Conservation (phyloP, 1,140 invertebrate species). For the Diorhabda sublineata region DNA sequence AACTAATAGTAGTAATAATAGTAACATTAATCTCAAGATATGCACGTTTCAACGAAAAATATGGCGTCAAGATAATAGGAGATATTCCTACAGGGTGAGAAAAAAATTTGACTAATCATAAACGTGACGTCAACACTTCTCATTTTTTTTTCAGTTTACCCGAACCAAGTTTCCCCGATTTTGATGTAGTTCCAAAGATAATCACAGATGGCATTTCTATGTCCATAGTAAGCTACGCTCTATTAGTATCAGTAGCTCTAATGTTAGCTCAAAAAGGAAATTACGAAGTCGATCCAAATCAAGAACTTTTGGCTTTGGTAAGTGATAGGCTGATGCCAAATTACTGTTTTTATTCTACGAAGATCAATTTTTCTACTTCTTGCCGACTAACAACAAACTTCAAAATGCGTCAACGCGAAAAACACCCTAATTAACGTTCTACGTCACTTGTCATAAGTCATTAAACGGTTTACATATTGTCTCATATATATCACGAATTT, state of each 20-base stretch:
- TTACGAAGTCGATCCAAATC: constrained; percentile 74
- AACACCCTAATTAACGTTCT: too few relatives aligned
- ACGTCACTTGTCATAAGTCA: too few relatives aligned
- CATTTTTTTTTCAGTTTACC: constrained; percentile 35
- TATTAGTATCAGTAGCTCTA: constrained; percentile 74
- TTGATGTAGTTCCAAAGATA: constrained; percentile 44
- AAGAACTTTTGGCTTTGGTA: constrained; percentile 64
- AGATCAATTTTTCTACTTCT: too few relatives aligned
- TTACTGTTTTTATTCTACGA: too few relatives aligned
- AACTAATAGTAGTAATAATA: constrained; percentile 75
- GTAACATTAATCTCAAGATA: constrained; percentile 70
- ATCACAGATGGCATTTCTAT: constrained; percentile 63
- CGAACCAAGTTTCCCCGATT: constrained; percentile 28
- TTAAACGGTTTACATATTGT: too few relatives aligned
- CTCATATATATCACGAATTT: too few relatives aligned
- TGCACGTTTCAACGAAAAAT: constrained; percentile 54
- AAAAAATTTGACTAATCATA: background rate
- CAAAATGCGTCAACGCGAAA: too few relatives aligned
- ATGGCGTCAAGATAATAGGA: constrained; percentile 64
- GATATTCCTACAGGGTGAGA: constrained; percentile 73
- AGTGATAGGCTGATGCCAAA: constrained; percentile 6
- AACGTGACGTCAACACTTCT: background rate
- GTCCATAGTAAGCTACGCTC: constrained; percentile 72
- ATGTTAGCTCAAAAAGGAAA: constrained; percentile 74
- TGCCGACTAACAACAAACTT: too few relatives aligned